phyloP scores from a whole-genome alignment of 2,888 invertebrate species.

The Luperina nickerlii region DNA sequence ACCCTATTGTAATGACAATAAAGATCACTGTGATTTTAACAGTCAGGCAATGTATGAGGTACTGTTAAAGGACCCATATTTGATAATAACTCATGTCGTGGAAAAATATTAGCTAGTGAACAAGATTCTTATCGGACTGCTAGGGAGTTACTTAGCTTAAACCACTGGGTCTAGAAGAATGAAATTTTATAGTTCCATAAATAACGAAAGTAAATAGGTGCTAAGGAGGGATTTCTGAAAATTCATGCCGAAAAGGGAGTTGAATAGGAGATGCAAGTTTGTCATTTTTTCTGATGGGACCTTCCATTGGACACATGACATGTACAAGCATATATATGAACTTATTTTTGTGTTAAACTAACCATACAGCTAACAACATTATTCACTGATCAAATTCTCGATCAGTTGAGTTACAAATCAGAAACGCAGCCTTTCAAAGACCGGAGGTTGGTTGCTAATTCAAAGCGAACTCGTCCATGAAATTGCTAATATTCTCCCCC shows the following conservation, averaged over 20 bases:
- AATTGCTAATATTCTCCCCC: slow-evolving; percentile 53
- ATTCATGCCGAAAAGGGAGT: neutral
- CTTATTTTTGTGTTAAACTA: neutral
- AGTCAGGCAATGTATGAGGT: too few species aligned
- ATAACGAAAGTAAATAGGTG: neutral
- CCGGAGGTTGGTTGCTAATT: slow-evolving; percentile 20
- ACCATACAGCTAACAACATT: neutral
- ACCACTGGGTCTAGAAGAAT: too few species aligned
- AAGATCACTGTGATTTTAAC: neutral
- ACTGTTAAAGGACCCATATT: too few species aligned
- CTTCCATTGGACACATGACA: neutral
- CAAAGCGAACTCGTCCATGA: slow-evolving; percentile 35
- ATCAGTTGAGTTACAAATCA: neutral
- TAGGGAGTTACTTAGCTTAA: too few species aligned
- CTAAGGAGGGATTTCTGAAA: neutral
- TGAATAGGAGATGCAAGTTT: neutral
- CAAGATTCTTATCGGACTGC: too few species aligned
- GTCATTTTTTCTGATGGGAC: neutral
- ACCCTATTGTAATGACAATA: neutral
- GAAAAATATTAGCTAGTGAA: too few species aligned
- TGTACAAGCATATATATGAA: neutral
- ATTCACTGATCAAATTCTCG: neutral
- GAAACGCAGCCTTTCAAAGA: neutral
- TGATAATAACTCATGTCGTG: too few species aligned
- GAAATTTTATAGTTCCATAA: too few species aligned